A percentile compares a stretch with the other conserved stretches of the same genome.
Evolutionary conservation across 2,888 invertebrate species (phyloP).

Genomic region (Diplazon laetatorius): DNA sequence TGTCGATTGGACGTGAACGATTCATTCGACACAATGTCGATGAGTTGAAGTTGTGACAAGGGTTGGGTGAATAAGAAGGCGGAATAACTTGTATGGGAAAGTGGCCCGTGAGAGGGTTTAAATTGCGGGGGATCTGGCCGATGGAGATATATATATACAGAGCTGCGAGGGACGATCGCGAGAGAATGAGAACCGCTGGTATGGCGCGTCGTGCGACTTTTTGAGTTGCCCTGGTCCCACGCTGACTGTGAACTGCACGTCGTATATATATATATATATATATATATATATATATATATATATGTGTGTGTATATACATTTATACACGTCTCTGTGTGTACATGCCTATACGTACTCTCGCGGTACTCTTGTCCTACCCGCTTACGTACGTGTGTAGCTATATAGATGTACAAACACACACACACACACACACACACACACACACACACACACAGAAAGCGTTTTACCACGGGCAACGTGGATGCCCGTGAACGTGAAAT

Average conservation of each 20-base stretch:
- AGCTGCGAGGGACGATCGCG: not conserved
- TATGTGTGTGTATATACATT: too few relatives aligned
- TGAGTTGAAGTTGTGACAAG: too few relatives aligned
- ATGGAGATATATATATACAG: too few relatives aligned
- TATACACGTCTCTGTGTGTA: constrained; percentile 6
- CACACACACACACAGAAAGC: too few relatives aligned
- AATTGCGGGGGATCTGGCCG: too few relatives aligned
- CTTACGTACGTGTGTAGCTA: constrained; percentile 18
- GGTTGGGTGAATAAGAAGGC: too few relatives aligned
- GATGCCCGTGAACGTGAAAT: constrained; percentile 41
- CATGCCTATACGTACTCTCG: constrained; percentile 26
- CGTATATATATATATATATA: constrained; percentile 44
- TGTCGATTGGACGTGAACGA: too few relatives aligned
- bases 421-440: too few relatives aligned
- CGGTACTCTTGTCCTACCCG: constrained; percentile 16
- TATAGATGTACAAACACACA: constrained; percentile 5
- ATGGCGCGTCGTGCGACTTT: constrained; percentile 80
- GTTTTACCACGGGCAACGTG: not conserved
- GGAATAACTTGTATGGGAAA: too few relatives aligned
- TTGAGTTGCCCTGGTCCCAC: constrained; percentile 81
- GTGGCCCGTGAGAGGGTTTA: too few relatives aligned
- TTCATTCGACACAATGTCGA: too few relatives aligned
- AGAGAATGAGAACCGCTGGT: constrained; percentile 77
- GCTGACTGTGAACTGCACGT: constrained; percentile 76
- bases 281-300: too few relatives aligned